Conservation (phyloP, 2,888 invertebrate species). For the Microctonus aethiopoides region DNA sequence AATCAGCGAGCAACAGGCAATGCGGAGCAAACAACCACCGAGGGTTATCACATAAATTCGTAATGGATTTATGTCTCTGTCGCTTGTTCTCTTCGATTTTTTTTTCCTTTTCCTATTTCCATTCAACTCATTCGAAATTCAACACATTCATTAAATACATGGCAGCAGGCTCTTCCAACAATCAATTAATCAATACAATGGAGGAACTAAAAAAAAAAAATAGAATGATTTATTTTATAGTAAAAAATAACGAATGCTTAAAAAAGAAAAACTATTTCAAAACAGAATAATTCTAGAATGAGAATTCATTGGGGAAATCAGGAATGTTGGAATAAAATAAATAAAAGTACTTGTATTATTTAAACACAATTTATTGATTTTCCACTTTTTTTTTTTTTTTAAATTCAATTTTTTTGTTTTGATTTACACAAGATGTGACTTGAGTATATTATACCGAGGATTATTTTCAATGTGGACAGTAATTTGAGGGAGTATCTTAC, state of each 20-base stretch:
- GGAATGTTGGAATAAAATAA: too few species aligned
- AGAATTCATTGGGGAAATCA: too few species aligned
- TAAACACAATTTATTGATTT: conserved; percentile 48
- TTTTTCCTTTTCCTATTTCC: not conserved
- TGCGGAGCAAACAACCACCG: conserved; percentile 29
- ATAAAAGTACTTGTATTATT: too few species aligned
- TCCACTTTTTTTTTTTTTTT: not conserved
- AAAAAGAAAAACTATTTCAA: not conserved
- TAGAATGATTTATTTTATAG: not conserved
- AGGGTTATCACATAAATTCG: conserved; percentile 27
- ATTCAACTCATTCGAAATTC: conserved; percentile 3
- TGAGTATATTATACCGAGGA: not conserved
- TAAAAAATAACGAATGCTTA: not conserved
- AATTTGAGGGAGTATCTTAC: conserved; percentile 9
- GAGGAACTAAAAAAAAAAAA: not conserved
- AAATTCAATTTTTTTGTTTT: not conserved
- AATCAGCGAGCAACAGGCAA: conserved; percentile 49
- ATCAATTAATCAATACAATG: not conserved
- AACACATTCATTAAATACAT: not conserved
- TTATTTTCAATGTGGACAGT: conserved; percentile 27
- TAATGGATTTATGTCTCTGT: conserved; percentile 23
- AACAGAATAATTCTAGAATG: too few species aligned
- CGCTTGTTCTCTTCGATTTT: not conserved
- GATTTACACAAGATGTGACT: conserved; percentile 35
- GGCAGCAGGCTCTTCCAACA: not conserved